phyloP scores from a whole-genome alignment of 2,888 invertebrate genomes.

The Chouioia cunea region DNA sequence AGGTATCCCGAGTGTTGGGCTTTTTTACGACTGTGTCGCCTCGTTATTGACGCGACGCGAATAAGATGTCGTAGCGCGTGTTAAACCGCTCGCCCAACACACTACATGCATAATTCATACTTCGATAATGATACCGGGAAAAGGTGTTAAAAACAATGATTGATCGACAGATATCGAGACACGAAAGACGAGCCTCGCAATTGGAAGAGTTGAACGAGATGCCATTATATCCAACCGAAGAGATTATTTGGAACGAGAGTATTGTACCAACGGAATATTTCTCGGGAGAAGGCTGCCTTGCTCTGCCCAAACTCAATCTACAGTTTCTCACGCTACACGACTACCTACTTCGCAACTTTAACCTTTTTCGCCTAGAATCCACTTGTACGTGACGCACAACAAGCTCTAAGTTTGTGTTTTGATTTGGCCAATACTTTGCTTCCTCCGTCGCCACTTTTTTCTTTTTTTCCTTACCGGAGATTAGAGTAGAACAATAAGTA shows the following conservation, averaged over 20 bases:
- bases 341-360: constrained; percentile 96
- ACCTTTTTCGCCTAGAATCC: constrained; percentile 96
- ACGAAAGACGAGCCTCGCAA: constrained; percentile 91
- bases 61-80: background rate
- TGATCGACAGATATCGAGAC: constrained; percentile 77
- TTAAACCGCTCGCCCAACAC: background rate
- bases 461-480: no score
- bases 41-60: no score
- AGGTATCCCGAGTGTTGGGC: no score
- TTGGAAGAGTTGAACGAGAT: constrained; percentile 95
- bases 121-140: no score
- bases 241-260: constrained; percentile 99
- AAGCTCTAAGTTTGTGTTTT: background rate
- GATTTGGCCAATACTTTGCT: background rate
- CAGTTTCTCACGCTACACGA: constrained; percentile 99
- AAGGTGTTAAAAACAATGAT: background rate
- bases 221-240: constrained; percentile 98
- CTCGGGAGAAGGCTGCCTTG: constrained; percentile 94
- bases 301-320: constrained; percentile 96
- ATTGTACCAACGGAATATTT: constrained; percentile 98
- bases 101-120: no score
- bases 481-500: no score
- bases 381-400: constrained; percentile 80
- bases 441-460: background rate
- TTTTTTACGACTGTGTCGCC: no score